Evolutionary conservation across 2,797 vertebrate genomes (phyloP).

Genomic region (Sebastes steindachneri): DNA sequence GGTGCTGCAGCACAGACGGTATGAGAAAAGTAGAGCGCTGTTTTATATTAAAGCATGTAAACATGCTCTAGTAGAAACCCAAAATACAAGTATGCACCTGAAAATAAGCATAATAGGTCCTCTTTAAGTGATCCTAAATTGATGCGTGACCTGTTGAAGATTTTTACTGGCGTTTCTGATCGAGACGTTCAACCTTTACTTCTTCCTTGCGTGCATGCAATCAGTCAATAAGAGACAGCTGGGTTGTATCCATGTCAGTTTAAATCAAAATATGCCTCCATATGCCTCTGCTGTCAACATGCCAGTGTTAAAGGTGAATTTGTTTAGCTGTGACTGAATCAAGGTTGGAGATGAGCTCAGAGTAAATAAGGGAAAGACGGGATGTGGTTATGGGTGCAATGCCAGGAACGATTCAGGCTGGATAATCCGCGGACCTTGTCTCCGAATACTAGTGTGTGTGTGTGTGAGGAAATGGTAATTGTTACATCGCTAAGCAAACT

Average conservation of each 20-base stretch:
- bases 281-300: neutral
- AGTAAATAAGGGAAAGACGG: neutral
- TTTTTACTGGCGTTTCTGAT: neutral
- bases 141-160: neutral
- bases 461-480: neutral
- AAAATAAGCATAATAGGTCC: no score
- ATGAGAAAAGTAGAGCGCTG: no score
- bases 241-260: neutral
- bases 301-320: neutral
- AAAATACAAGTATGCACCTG: no score
- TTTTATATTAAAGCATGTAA: no score
- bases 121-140: neutral
- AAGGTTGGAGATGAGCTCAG: neutral
- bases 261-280: neutral
- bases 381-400: neutral
- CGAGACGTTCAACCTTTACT: neutral
- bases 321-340: neutral
- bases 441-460: neutral
- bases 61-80: no score
- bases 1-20: no score
- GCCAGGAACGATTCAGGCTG: neutral
- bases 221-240: neutral
- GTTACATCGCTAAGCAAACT: neutral
- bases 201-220: rapidly evolving
- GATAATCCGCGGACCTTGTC: neutral